Conservation (phyloP, 2,888 invertebrate species). For the Diarsia dahlii region DNA sequence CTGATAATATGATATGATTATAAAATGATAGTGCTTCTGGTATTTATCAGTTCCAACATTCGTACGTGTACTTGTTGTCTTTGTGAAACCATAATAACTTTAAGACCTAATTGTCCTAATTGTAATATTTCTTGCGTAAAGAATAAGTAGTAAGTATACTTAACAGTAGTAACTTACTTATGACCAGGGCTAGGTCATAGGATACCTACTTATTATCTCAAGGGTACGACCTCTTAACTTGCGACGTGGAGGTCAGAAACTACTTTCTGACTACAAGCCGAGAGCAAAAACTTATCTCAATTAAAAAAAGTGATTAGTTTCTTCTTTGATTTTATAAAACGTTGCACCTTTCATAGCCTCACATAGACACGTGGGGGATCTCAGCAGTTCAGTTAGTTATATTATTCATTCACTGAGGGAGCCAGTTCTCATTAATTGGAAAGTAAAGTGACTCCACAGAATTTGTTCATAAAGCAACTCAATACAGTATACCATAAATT, state of each 20-base stretch:
- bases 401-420: conserved; percentile 55
- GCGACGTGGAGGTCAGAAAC: no score
- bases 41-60: not conserved
- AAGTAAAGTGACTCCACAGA: conserved; percentile 74
- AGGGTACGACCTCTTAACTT: not conserved
- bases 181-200: not conserved
- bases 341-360: conserved; percentile 5
- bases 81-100: not conserved
- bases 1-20: not conserved
- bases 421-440: conserved; percentile 77
- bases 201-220: not conserved
- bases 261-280: not conserved
- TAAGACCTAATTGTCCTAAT: not conserved
- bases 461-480: conserved; percentile 70
- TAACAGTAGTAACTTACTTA: no score
- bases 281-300: not conserved
- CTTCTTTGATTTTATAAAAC: not conserved
- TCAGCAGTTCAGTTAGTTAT: conserved; percentile 40
- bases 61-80: no score
- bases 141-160: no score
- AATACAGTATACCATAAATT: conserved; percentile 67
- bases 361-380: conserved; percentile 22
- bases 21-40: not conserved
- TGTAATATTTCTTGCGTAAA: not conserved
- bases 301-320: not conserved